These are phyloP conservation scores for Malthinus flaveolus DNA, from an alignment of 2,888 invertebrate genomes.

Conservation along the genomic window DNA sequence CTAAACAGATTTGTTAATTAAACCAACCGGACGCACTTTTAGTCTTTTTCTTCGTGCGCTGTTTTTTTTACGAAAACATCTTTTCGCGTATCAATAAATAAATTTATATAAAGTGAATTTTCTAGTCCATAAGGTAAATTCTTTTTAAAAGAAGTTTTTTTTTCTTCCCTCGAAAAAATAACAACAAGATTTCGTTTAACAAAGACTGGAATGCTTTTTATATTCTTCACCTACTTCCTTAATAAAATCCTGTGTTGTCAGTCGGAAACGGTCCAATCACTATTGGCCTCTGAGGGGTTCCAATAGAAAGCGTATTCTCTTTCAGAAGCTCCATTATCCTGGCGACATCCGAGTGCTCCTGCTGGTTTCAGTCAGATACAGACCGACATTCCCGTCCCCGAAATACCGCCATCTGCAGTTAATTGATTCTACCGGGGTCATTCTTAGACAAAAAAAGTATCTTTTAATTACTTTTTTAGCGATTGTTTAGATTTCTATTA, in stretches of 20 bases:
- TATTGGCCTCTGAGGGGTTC: conserved; percentile 44
- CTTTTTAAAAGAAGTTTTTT: conserved; percentile 14
- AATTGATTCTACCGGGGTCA: conserved; percentile 33
- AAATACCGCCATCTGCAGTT: conserved; percentile 24
- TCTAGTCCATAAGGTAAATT: conserved; percentile 20
- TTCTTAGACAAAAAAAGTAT: conserved; percentile 25
- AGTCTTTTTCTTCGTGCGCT: not conserved
- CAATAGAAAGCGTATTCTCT: conserved; percentile 45
- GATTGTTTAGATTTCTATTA: conserved; percentile 28
- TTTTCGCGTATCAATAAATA: not conserved
- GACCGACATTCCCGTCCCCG: conserved; percentile 13
- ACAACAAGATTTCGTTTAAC: conserved; percentile 24
- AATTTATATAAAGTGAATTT: conserved; percentile 1
- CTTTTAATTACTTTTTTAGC: conserved; percentile 36
- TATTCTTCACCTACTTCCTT: conserved; percentile 45
- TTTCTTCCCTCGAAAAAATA: conserved; percentile 6
- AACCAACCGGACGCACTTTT: conserved; percentile 1
- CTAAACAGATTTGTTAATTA: conserved; percentile 14
- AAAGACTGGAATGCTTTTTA: conserved; percentile 37
- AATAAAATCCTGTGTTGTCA: conserved; percentile 47
- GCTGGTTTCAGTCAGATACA: conserved; percentile 28
- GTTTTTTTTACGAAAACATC: not conserved
- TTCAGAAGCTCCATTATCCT: conserved; percentile 39
- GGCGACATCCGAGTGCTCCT: conserved; percentile 34
- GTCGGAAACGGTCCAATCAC: conserved; percentile 47